These are phyloP conservation scores for Cephalopterus ornatus DNA, from an alignment of 2,113 vertebrate genomes.

Conservation along the genomic window DNA sequence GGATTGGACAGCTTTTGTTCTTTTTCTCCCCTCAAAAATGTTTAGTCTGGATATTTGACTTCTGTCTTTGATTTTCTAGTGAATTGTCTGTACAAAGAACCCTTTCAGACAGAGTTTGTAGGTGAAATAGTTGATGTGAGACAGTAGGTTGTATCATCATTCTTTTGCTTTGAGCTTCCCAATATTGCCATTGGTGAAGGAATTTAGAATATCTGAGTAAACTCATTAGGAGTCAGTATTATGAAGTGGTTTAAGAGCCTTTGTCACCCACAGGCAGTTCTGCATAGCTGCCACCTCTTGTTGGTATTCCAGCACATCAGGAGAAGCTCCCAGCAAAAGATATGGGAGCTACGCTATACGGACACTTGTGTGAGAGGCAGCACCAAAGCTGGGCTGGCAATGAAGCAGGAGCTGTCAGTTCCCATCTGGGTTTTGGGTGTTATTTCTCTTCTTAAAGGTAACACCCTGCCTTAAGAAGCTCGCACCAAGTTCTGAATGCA, in stretches of 20 bases:
- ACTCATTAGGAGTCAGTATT: neutral
- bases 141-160: neutral
- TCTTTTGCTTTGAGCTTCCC: neutral
- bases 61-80: neutral
- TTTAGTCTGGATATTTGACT: neutral
- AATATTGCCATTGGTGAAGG: neutral
- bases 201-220: neutral
- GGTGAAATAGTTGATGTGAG: neutral
- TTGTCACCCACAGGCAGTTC: neutral
- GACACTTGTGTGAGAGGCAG: neutral
- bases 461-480: neutral
- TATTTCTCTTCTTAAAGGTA: neutral
- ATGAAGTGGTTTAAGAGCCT: neutral
- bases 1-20: neutral
- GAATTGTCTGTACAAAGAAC: neutral
- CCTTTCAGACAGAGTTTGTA: neutral
- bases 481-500: neutral
- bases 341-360: neutral
- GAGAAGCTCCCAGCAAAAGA: neutral
- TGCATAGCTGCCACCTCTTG: neutral
- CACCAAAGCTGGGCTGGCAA: neutral
- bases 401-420: neutral
- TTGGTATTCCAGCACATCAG: neutral
- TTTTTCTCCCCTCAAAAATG: neutral
- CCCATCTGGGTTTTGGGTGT: neutral